Base-by-base conservation (phyloP, 1,140 invertebrate genomes). In the Drosophila sucinea region DNA sequence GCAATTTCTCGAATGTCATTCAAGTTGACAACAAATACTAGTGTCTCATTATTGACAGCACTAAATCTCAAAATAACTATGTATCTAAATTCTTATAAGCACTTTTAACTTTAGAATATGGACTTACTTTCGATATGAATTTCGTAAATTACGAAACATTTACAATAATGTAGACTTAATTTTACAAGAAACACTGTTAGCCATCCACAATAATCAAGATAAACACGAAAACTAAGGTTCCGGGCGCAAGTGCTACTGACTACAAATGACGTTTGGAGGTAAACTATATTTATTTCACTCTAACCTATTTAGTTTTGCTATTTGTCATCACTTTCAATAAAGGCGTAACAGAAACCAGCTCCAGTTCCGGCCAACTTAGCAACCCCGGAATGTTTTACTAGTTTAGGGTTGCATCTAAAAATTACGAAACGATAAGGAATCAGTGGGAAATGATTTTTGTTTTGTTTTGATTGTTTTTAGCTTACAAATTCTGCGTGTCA, bases 281-380 rank as follows among this genome's bases (percentile, higher is more conserved):
- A 6, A 32, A 30, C 27, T 33, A 30, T 57, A 57, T 30, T 29
- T 25, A 23, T 17, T 7, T 35, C 32, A 10, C 29, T 72, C 11
- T 67, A 7, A 17, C 3, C 11, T 27, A 55, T 60, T 32, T 62
- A n/a, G 61, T 40, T 41, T 17, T 32, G 25, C 29, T 1, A 60
- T 30, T 64, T 67, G 1, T 60, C 65, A 33, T 10, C 38, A 17
- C 63, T 40, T 25, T 92, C 90, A 32, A 82, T 75, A 32, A 92
- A 79, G 1, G 79, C 80, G 72, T 81, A 92, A 65, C 91, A 92
- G 64, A 92, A 92, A 4, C 91, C 91, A 4, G 91, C 91, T 17
- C 91, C 91, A 61, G 91, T 57, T 40, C 86, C 91, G 23, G 86
- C 91, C 25, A 92, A 64, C 56, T 81, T 90, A 1, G 75, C 81